Base-by-base conservation (phyloP, 1,140 invertebrate species). In the Chionoecetes opilio region DNA sequence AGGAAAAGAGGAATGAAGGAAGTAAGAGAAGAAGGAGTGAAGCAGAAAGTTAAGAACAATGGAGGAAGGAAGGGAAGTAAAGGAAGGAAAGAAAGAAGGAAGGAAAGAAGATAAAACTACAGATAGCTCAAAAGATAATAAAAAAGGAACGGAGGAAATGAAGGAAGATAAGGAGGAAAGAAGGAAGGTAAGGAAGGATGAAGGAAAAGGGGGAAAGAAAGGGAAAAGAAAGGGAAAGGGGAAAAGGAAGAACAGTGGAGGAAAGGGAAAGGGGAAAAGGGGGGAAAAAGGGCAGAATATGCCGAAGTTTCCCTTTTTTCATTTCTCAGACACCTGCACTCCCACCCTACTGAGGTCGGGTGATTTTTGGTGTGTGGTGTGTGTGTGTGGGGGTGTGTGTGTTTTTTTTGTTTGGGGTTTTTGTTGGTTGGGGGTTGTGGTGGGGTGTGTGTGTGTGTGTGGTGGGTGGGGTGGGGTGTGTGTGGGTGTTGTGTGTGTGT, bases 401-500 rank as follows among this genome's bases (percentile, higher is more conserved):
- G 46, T 53, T 9, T 53, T n/a, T n/a, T n/a, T n/a, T n/a, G n/a
- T n/a, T n/a, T n/a, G n/a, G n/a, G n/a, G n/a, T n/a, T n/a, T n/a
- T n/a, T n/a, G n/a, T n/a, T n/a, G n/a, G n/a, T n/a, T n/a, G n/a
- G n/a, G n/a, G n/a, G n/a, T n/a, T 17, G 26, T 17, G 26, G 63
- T 75, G 63, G 26, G 63, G 46, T 53, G 46, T 53, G 46, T 53
- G 46, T 53, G 46, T 53, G 46, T 53, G 46, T 53, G 46, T n/a
- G 11, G 46, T 53, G 46, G 11, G 46, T 53, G 46, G 11, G 46
- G 11, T 9, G 11, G n/a, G n/a, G 63, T 75, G 63, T 75, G 63
- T 75, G 63, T 75, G 63, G 26, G 63, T 75, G 63, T n/a, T n/a
- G 63, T 75, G 63, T 75, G 63, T 75, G 63, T 75, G 63, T 75